Base-by-base conservation (phyloP, 2,797 vertebrate genomes). In the Anguilla obscura region DNA sequence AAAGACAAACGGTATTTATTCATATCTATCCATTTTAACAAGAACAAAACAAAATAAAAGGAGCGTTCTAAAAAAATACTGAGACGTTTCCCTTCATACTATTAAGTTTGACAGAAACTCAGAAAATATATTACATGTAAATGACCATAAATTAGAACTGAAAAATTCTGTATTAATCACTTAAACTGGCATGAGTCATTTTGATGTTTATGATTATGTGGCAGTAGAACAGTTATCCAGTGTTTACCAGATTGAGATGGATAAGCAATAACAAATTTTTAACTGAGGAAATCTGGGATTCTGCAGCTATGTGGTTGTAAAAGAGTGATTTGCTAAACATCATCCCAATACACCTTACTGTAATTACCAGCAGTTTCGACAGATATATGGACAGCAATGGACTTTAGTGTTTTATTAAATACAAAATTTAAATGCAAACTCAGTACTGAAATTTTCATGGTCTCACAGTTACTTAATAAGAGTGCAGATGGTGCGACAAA, bases 401-500 rank as follows among this genome's bases (percentile, higher is more conserved):
- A 84, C 45, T 6, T 56, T 33, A 30, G 9, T n/a, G 50, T 33
- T 36, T 76, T 76, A 36, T 76, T 76, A 52, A 71, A 85, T 56
- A 58, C 9, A 12, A 71, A 27, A 69, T 71, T 8, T 14, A 14
- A 74, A 69, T 71, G 21, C 71, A 76, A 86, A 76, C 16, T 18
- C 66, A 86, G 71, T 45, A 50, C 2, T 9, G 30, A 24, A 45
- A 58, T 63, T 89, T 84, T 16, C 21, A 30, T 33, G 48, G 82
- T 85, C 63, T 85, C 56, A 52, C 82, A 84, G 71, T 16, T 66
- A 30, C 45, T 82, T 86, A 86, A 56, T 63, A 80, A 54, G 10
- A 87, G 74, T 82, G n/a, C 69, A 45, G 52, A 87, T 54, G 12
- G 63, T 84, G 71, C 80, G 69, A 87, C 71, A 85, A 74, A 40